Evolutionary conservation across 2,113 vertebrate genomes (phyloP), one percentile per base, ranked within the genome.

Genomic region (Lasiurus borealis): DNA sequence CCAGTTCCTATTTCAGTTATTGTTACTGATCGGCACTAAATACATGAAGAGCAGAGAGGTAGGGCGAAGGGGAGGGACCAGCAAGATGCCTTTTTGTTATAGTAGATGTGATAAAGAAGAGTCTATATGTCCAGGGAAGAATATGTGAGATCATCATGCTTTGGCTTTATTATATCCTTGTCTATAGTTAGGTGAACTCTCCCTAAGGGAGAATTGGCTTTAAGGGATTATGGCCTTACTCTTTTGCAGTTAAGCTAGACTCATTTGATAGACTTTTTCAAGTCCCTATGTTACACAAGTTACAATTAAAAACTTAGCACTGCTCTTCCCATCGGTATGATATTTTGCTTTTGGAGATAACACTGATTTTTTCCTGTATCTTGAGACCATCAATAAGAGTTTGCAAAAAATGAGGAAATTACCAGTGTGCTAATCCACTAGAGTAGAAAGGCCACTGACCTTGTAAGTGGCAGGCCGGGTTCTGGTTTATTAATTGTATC

Each of bases 191-290:
- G 4, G 36, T 69, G 48, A 71, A 83, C 9, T 84, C 46, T 76
- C 54, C 71, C 10, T 8, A 27, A 71, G 78, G 44, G 16, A 84
- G 50, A 69, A 75, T 5, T 52, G 21, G 6, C 87, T 93, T 44
- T 81, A 23, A 81, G 54, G 48, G 50, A 36, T 48, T 78, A 0
- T 80, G 73, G 44, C 46, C 31, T 73, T 73, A 15, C 29, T 34
- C 14, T 75, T 92, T 77, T 91, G 36, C 21, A 31, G 0, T 46
- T 75, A 62, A 52, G 48, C 50, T 66, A 27, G 31, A 40, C n/a
- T 75, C 90, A 68, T 80, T 46, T 93, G 66, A 44, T 48, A 88
- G 36, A 69, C 72, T 54, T 75, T 94, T 88, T 80, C n/a, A 83
- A 68, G 9, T 34, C 12, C 8, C 21, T 81, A 50, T 82, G 11